Base-by-base conservation (phyloP, 2,113 vertebrate species). In the Lagopus muta region DNA sequence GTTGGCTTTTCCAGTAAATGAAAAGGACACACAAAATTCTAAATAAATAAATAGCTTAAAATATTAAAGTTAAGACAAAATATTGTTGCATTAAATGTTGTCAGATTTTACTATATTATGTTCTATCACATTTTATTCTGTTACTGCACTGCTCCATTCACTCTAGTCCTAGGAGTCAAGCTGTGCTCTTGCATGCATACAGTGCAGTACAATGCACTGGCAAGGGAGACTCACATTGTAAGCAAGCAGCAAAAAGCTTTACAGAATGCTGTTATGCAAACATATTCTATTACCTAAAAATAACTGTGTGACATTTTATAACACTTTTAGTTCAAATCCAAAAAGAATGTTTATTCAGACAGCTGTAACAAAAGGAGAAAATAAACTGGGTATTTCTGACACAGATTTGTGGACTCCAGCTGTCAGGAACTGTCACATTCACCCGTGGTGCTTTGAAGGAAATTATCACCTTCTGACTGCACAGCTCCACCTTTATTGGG, bases 241-340 rank as follows among this genome's bases (percentile, higher is more conserved):
- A 95, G 52, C 42, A 74, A 66, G 76, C 48, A 66, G 52, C 80
- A 95, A 50, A 83, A 72, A 71, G 65, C 48, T 38, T 71, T 81
- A 83, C 70, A 90, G 69, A 92, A 94, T 74, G 73, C 82, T 89
- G 73, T 71, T 84, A 64, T 55, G 43, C 69, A 89, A 81, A 92
- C 19, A 4, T 11, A 2, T 24, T 47, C 42, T 47, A n/a, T 70
- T 84, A 78, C 65, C 77, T 87, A 95, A 95, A 92, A 94, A 91
- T 71, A 95, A 65, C 65, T 70, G 58, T 40, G 84, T 62, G 70
- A 86, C 0, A 0, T 70, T 70, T 92, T 81, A 81, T 4, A 10
- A 71, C 61, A 87, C 32, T 91, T 88, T 47, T 9, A 90, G 79
- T 54, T 88, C 57, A 89, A 81, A 86, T 78, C 34, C 66, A 73